A percentile compares a stretch with the other conserved stretches of the same genome.
phyloP scores from a whole-genome alignment of 2,797 vertebrate genomes.

The Poeciliopsis gracilis region DNA sequence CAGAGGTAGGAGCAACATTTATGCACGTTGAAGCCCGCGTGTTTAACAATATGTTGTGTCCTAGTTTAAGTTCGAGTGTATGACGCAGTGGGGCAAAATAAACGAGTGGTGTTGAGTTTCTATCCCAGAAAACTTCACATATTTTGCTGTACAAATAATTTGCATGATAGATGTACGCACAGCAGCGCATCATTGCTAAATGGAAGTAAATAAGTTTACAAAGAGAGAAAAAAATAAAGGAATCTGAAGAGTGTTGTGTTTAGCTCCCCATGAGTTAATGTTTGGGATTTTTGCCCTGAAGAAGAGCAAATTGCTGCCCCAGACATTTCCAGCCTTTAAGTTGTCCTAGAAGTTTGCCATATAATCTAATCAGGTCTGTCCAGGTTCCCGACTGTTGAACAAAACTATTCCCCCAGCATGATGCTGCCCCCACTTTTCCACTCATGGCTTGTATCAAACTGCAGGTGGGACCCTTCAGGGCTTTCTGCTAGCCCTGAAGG shows the following conservation, averaged over 20 bases:
- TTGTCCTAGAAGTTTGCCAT: background rate
- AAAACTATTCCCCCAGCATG: background rate
- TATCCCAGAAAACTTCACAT: background rate
- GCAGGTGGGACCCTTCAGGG: no score
- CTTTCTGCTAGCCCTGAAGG: background rate
- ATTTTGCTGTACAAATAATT: background rate
- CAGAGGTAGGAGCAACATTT: constrained; percentile 82
- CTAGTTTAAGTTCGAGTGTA: background rate
- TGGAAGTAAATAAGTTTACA: background rate
- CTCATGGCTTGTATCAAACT: background rate
- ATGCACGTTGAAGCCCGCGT: background rate
- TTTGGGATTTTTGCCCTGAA: background rate
- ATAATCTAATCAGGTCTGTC: background rate
- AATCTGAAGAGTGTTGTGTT: background rate
- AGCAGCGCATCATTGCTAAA: background rate
- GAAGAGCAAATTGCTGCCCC: no score
- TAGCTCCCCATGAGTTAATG: background rate
- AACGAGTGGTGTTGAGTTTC: background rate
- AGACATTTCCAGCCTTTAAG: background rate
- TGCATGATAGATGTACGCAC: background rate
- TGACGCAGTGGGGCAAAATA: background rate
- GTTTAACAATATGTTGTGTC: background rate
- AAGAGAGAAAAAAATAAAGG: background rate
- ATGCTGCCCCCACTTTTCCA: background rate
- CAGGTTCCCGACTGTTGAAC: background rate